Evolutionary conservation across 2,113 vertebrate genomes (phyloP).

Genomic region (Cryptoleucopteryx plumbea): DNA sequence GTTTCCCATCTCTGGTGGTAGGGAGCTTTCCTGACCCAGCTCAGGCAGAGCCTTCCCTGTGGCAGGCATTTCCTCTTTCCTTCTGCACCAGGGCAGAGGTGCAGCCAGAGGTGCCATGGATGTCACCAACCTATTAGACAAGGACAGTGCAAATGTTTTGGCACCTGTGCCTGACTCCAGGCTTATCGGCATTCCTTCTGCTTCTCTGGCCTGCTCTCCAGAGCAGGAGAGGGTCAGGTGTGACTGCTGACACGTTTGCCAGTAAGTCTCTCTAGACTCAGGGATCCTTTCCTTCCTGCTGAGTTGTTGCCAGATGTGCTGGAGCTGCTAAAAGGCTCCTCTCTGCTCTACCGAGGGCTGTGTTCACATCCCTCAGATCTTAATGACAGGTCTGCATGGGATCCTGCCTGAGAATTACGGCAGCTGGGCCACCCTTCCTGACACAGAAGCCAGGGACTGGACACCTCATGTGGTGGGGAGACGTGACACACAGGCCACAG

Average conservation of each 20-base stretch:
- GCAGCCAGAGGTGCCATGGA: neutral
- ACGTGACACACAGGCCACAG: neutral
- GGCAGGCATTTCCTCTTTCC: neutral
- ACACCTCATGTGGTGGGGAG: rapidly evolving
- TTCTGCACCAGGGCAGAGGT: neutral
- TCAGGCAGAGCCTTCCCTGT: neutral
- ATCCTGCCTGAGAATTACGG: neutral
- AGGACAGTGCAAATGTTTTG: neutral
- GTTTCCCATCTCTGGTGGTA: neutral
- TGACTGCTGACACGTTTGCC: rapidly evolving
- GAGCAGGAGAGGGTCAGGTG: too few relatives aligned
- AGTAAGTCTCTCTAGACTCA: neutral
- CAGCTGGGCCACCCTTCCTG: neutral
- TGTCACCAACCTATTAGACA: neutral
- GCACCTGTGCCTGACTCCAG: neutral
- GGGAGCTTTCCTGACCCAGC: neutral
- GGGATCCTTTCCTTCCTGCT: neutral
- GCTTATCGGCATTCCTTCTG: neutral
- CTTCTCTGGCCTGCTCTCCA: neutral
- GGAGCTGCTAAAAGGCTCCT: too few relatives aligned
- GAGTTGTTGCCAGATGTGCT: neutral
- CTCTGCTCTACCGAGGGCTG: neutral
- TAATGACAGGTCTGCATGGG: neutral
- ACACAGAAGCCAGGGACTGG: neutral
- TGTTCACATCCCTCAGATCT: neutral